These are phyloP conservation scores for Tragopan temminckii DNA, from an alignment of 2,797 vertebrate species.

Conservation along the genomic window DNA sequence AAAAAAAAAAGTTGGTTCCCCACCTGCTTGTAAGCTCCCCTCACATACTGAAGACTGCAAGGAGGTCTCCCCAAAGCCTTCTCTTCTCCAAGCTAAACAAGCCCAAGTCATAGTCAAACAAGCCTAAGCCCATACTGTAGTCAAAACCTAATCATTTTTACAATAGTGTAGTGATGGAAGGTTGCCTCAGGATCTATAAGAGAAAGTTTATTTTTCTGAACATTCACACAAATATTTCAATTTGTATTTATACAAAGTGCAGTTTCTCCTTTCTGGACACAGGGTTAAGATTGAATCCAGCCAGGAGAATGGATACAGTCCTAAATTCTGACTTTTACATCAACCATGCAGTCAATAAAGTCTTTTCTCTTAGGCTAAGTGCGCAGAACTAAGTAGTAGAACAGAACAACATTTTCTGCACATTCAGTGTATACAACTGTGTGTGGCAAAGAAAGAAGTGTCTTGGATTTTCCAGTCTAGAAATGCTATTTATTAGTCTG, in stretches of 20 bases:
- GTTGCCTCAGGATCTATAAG: not conserved
- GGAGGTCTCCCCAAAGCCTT: too few species aligned
- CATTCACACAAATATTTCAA: not conserved
- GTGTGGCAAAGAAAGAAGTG: not conserved
- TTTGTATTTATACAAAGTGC: not conserved
- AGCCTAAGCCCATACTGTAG: not conserved
- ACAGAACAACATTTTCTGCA: not conserved
- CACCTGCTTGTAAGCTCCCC: too few species aligned
- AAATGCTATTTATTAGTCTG: slow-evolving; percentile 33
- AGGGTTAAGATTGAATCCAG: not conserved
- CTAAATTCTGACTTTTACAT: not conserved
- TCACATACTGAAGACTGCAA: too few species aligned
- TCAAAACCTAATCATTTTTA: not conserved
- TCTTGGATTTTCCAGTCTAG: slow-evolving; percentile 12
- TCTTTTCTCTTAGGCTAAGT: not conserved
- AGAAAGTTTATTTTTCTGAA: slow-evolving; percentile 16
- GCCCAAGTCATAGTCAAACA: too few species aligned
- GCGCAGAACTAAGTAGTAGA: not conserved
- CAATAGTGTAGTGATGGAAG: not conserved
- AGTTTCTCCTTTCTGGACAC: not conserved
- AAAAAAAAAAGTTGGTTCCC: too few species aligned
- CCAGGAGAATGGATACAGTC: not conserved
- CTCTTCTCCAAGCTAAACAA: too few species aligned
- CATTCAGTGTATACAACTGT: not conserved
- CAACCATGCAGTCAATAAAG: not conserved